These are phyloP conservation scores for Narcine bancroftii DNA, from an alignment of 2,113 vertebrate genomes.

Conservation along the genomic window DNA sequence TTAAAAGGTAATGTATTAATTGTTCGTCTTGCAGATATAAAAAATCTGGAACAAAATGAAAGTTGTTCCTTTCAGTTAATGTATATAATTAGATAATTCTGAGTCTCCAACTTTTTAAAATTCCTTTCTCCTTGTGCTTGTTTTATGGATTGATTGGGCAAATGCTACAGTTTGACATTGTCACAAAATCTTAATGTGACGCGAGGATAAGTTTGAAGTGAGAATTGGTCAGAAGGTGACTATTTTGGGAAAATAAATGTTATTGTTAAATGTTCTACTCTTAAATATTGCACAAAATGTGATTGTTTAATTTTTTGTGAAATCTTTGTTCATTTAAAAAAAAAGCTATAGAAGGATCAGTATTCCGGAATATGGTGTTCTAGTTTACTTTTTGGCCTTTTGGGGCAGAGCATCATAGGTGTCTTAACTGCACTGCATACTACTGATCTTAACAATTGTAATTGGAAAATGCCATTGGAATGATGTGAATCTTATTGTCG, in stretches of 20 bases:
- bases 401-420: background rate
- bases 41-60: background rate
- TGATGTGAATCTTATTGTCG: slow-evolving; percentile 51
- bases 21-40: background rate
- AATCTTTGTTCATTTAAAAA: background rate
- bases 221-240: background rate
- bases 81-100: background rate
- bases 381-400: background rate
- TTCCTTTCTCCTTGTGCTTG: no score
- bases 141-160: background rate
- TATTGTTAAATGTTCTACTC: background rate
- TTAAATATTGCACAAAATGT: background rate
- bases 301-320: background rate
- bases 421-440: slow-evolving; percentile 15
- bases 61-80: background rate
- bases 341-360: background rate
- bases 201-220: background rate
- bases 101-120: background rate
- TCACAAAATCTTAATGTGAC: background rate
- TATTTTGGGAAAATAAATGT: background rate
- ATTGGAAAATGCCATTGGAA: background rate
- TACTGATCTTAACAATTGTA: slow-evolving; percentile 35
- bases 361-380: background rate
- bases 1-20: slow-evolving; percentile 67
- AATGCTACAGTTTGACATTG: background rate